Evolutionary conservation across 2,888 invertebrate genomes (phyloP).

Genomic region (Xanthia icteritia): DNA sequence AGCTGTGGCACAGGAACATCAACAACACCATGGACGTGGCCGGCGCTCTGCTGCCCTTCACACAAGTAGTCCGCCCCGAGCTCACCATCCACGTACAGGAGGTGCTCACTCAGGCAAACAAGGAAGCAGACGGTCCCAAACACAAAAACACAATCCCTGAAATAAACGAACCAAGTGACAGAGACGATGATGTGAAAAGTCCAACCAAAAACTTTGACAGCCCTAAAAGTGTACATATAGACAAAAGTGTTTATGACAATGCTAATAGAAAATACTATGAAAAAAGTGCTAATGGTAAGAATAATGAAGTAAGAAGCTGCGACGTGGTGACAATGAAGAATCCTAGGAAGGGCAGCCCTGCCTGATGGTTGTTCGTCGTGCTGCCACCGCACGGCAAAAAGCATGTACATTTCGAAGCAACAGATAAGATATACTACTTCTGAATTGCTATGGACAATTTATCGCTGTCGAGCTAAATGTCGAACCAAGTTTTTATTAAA

Average conservation of each 20-base stretch:
- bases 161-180: conserved; percentile 82
- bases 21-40: conserved; percentile 90
- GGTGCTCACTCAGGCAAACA: conserved; percentile 84
- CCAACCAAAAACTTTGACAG: conserved; percentile 45
- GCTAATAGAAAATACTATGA: conserved; percentile 50
- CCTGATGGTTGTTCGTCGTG: conserved; percentile 88
- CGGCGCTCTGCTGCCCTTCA: conserved; percentile 87
- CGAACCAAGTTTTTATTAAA: conserved; percentile 43
- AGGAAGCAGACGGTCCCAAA: conserved; percentile 69
- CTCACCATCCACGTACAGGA: conserved; percentile 87
- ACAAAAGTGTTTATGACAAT: conserved; percentile 47
- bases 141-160: conserved; percentile 79
- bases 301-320: conserved; percentile 60
- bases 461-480: conserved; percentile 59
- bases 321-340: conserved; percentile 69
- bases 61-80: conserved; percentile 86
- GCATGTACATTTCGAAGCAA: conserved; percentile 88
- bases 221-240: conserved; percentile 45
- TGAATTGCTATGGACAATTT: conserved; percentile 65
- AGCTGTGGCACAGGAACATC: conserved; percentile 89
- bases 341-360: conserved; percentile 70
- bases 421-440: conserved; percentile 86
- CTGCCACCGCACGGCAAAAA: conserved; percentile 84
- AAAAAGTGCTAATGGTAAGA: conserved; percentile 58
- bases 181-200: conserved; percentile 65